These are phyloP conservation scores for Petroica traversi DNA, from an alignment of 2,113 vertebrate genomes.

Conservation along the genomic window DNA sequence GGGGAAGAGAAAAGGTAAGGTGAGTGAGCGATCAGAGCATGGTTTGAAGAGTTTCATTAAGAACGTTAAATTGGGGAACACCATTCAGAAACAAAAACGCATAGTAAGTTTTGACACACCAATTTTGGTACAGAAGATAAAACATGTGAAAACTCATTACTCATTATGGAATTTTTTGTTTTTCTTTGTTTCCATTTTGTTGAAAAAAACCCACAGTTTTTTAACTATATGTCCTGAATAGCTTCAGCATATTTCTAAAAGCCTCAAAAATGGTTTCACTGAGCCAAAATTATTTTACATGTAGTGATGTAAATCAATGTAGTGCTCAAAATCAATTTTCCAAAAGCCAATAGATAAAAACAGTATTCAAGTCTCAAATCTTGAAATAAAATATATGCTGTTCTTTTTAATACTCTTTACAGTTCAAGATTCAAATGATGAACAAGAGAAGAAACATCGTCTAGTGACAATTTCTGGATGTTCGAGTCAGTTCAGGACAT, in stretches of 20 bases:
- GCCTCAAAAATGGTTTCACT: background rate
- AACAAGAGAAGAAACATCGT: background rate
- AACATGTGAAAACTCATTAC: background rate
- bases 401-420: background rate
- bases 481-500: background rate
- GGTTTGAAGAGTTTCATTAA: background rate
- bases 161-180: background rate
- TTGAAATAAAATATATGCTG: background rate
- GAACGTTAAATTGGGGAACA: background rate
- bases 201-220: background rate
- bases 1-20: background rate
- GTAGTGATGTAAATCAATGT: no score
- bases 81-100: background rate
- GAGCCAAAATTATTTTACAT: no score
- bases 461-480: background rate
- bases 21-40: rapidly evolving
- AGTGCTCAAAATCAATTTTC: background rate
- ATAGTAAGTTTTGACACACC: background rate
- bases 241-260: background rate
- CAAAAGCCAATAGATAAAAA: background rate
- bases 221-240: background rate
- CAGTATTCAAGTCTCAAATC: background rate
- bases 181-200: background rate
- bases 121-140: background rate
- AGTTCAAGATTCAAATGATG: background rate